These are phyloP conservation scores for Enoplolaimus lenunculus DNA, from an alignment of 2,888 invertebrate species.

Conservation along the genomic window DNA sequence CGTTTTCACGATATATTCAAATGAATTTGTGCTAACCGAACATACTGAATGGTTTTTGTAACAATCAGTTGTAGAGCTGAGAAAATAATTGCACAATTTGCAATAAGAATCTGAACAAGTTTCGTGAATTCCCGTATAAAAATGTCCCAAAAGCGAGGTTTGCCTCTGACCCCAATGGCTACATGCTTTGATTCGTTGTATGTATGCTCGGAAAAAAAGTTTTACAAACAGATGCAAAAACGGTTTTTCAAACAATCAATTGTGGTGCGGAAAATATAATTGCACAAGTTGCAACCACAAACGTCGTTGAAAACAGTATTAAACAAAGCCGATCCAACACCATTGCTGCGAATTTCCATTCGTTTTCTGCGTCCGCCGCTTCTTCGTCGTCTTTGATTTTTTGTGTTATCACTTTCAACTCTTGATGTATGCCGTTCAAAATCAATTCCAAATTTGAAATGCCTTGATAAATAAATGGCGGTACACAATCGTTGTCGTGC, in stretches of 20 bases:
- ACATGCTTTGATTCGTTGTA: no score
- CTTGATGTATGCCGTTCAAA: neutral
- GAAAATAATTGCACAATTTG: conserved; percentile 23
- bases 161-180: no score
- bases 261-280: conserved; percentile 14
- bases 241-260: neutral
- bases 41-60: no score
- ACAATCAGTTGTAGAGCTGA: conserved; percentile 7
- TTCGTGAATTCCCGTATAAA: no score
- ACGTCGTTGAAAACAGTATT: neutral
- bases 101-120: no score
- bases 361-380: neutral
- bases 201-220: no score
- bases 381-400: conserved; percentile 5
- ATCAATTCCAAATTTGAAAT: neutral
- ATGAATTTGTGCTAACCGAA: no score
- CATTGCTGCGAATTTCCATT: conserved; percentile 14
- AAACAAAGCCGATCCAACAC: conserved; percentile 11
- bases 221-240: no score
- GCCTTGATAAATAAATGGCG: conserved; percentile 8
- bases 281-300: conserved; percentile 4
- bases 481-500: no score
- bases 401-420: conserved; percentile 1
- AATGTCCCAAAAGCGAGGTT: no score
- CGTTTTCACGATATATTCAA: no score